phyloP scores from a whole-genome alignment of 2,797 vertebrate genomes.

The Cichlasoma orientale region DNA sequence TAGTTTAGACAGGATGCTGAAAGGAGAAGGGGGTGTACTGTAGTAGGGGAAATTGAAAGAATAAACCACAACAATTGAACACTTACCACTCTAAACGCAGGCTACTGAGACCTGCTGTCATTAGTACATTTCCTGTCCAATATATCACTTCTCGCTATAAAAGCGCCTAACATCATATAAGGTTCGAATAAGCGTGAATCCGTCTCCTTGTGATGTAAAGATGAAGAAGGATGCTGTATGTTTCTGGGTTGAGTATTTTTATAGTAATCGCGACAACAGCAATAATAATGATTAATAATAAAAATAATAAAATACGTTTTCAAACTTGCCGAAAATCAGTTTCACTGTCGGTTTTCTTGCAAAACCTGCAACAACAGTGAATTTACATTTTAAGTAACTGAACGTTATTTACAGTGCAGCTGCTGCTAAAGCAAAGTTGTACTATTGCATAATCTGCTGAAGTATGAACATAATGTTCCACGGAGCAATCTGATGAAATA shows the following conservation, averaged over 20 bases:
- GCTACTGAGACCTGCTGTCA: slow-evolving; percentile 17
- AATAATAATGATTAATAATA: not conserved
- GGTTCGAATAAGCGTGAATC: not conserved
- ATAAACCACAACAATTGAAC: slow-evolving; percentile 67
- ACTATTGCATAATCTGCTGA: not conserved
- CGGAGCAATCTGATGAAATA: slow-evolving; percentile 32
- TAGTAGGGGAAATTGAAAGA: slow-evolving; percentile 54
- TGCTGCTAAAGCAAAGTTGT: not conserved
- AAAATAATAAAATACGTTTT: no score
- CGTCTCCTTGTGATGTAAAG: not conserved
- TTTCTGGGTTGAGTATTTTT: not conserved
- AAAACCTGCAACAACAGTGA: no score
- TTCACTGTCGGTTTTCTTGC: not conserved
- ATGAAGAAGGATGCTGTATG: not conserved
- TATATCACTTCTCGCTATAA: slow-evolving; percentile 26
- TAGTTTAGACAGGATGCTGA: slow-evolving; percentile 68
- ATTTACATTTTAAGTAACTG: no score
- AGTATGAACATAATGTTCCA: slow-evolving; percentile 40
- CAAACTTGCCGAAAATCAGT: no score
- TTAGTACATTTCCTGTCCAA: slow-evolving; percentile 58
- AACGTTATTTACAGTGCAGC: not conserved
- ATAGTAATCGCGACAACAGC: not conserved
- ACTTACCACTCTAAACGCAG: slow-evolving; percentile 38
- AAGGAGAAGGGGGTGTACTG: slow-evolving; percentile 40
- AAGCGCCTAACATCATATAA: not conserved